Conservation (phyloP, 2,797 vertebrate genomes). For the Melanotaenia nigrans region DNA sequence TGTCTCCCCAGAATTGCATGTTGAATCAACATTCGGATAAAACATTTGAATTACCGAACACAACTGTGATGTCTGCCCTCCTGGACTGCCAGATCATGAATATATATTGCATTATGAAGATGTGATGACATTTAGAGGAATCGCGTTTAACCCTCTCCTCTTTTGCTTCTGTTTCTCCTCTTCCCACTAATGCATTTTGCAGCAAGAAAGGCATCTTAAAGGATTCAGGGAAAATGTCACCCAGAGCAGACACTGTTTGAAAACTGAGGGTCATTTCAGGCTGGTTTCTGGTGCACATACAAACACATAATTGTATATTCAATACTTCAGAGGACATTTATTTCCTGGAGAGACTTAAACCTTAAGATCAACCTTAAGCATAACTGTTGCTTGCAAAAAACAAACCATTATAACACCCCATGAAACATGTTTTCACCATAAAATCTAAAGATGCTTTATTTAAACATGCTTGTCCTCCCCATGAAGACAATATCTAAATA, state of each 20-base stretch:
- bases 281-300: conserved; percentile 49
- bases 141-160: conserved; percentile 82
- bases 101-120: conserved; percentile 87
- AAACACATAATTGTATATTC: conserved; percentile 3
- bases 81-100: conserved; percentile 82
- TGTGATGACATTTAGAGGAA: conserved; percentile 85
- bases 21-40: conserved; percentile 76
- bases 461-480: background rate
- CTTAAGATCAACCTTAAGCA: background rate
- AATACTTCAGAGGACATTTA: background rate
- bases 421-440: background rate
- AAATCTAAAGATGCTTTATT: background rate
- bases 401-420: background rate
- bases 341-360: background rate
- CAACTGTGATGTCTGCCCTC: conserved; percentile 78
- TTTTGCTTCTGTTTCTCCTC: conserved; percentile 72
- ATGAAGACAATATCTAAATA: background rate
- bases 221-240: conserved; percentile 81
- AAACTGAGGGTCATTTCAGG: conserved; percentile 76
- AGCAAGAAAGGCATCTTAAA: conserved; percentile 81
- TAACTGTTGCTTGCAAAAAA: background rate
- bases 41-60: conserved; percentile 81
- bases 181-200: conserved; percentile 77
- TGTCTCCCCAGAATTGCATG: conserved; percentile 55
- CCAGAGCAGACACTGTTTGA: conserved; percentile 71